Base-by-base conservation (phyloP, 2,797 vertebrate species). In the Pipistrellus pygmaeus region DNA sequence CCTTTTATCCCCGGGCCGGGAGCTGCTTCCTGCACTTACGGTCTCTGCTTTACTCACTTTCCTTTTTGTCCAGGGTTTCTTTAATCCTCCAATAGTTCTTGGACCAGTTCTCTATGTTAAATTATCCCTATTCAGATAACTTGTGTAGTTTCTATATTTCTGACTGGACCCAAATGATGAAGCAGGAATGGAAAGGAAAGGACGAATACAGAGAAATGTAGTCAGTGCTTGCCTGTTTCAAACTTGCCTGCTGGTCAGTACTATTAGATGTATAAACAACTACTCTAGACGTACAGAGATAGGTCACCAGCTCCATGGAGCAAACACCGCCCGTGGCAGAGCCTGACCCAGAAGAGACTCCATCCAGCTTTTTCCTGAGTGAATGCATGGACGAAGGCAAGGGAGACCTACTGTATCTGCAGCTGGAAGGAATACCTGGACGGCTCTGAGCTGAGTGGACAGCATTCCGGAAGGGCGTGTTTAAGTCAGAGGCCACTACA, bases 161-260 rank as follows among this genome's bases (percentile, higher is more conserved):
- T 44, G 44, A 44, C 44, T 8, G 44, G 44, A 44, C 44, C 44
- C 44, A 44, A 2, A 44, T 44, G 44, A 44, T 44, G 10, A 10
- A 44, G 44, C 44, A 44, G 44, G 44, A 44, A 44, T 44, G 44
- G 44, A 44, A 44, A 44, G 44, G 44, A 44, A 44, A 44, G 44
- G 44, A 44, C 44, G 44, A 72, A 38, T 6, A 88, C 13, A 71
- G 3, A 81, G n/a, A 87, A 95, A 95, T 75, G 32, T 73, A 80
- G 44, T 80, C 30, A 38, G 15, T 80, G 72, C 48, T 75, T 27
- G 46, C 35, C 1, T 3, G 21, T 73, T 75, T 62, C 35, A 30
- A 46, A 46, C 18, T 60, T 78, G 81, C 46, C 90, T 38, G 51
- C 30, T 18, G 81, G 14, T 66, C 35, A 69, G 17, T 21, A 32